Conservation (phyloP, 2,888 invertebrate species). For the Lamellibrachia columna region DNA sequence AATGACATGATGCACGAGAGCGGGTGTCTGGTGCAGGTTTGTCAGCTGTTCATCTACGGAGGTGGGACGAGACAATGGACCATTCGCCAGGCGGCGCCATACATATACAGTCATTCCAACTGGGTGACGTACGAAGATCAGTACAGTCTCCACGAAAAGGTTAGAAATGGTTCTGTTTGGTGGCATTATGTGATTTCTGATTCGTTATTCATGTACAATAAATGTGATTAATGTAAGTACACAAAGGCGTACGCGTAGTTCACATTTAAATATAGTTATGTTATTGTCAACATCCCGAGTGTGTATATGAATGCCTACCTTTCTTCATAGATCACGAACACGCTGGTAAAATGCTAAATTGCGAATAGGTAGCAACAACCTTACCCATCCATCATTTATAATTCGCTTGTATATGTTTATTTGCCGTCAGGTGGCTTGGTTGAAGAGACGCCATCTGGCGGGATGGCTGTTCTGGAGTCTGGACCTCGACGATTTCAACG, state of each 20-base stretch:
- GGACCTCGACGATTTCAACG: slow-evolving; percentile 3
- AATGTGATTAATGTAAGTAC: too few relatives aligned
- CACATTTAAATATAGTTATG: too few relatives aligned
- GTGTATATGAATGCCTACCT: too few relatives aligned
- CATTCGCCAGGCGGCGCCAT: background rate
- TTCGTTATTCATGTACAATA: too few relatives aligned
- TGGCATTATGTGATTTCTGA: too few relatives aligned
- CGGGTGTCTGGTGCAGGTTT: background rate
- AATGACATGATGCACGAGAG: background rate
- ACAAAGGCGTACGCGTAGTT: too few relatives aligned
- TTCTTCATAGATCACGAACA: too few relatives aligned
- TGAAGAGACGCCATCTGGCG: background rate
- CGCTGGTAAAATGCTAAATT: too few relatives aligned
- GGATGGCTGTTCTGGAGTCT: background rate
- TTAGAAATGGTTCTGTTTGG: background rate
- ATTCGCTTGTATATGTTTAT: background rate
- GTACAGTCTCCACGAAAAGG: background rate
- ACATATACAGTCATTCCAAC: background rate
- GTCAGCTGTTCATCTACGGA: background rate
- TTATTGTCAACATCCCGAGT: too few relatives aligned
- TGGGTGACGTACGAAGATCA: background rate
- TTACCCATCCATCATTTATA: background rate
- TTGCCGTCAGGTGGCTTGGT: background rate
- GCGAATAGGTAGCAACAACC: background rate
- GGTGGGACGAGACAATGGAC: background rate